phyloP scores from a whole-genome alignment of 2,888 invertebrate genomes.

The Drosophila engyochracea region DNA sequence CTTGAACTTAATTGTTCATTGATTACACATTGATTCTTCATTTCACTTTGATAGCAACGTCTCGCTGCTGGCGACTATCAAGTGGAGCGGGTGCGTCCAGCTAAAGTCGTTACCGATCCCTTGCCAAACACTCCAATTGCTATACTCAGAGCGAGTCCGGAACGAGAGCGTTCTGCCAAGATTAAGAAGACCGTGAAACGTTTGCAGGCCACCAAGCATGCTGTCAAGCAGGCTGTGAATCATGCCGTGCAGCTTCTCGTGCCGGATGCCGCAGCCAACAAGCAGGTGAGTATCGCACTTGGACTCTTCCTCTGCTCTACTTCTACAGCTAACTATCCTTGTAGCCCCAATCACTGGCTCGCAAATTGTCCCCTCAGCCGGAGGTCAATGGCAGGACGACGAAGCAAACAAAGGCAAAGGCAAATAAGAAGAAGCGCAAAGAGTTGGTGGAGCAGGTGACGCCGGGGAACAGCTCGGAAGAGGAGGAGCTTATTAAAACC shows the following conservation, averaged over 20 bases:
- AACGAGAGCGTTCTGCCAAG: not conserved
- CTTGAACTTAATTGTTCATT: not conserved
- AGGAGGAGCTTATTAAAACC: constrained; percentile 58
- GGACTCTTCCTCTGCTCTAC: not conserved
- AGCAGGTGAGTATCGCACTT: constrained; percentile 26
- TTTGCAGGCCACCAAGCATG: constrained; percentile 53
- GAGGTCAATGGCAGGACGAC: not conserved
- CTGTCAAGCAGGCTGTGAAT: constrained; percentile 50
- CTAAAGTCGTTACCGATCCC: not conserved
- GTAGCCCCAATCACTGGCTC: constrained; percentile 49
- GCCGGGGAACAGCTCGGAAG: constrained; percentile 60
- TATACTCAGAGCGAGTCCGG: not conserved
- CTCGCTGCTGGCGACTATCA: constrained; percentile 27
- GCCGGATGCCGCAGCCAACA: constrained; percentile 13
- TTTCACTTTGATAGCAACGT: constrained; percentile 52
- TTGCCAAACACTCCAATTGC: not conserved
- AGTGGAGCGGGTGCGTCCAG: constrained; percentile 5
- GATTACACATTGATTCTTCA: not conserved
- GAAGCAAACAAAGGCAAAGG: not conserved
- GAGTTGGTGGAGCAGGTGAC: constrained; percentile 14
- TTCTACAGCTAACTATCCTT: not conserved
- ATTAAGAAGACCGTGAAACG: constrained; percentile 64
- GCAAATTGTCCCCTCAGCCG: constrained; percentile 59
- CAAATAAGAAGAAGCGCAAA: constrained; percentile 6
- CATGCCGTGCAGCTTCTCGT: constrained; percentile 48